Conservation (phyloP, 2,797 vertebrate species). For the Otolemur crassicaudatus region DNA sequence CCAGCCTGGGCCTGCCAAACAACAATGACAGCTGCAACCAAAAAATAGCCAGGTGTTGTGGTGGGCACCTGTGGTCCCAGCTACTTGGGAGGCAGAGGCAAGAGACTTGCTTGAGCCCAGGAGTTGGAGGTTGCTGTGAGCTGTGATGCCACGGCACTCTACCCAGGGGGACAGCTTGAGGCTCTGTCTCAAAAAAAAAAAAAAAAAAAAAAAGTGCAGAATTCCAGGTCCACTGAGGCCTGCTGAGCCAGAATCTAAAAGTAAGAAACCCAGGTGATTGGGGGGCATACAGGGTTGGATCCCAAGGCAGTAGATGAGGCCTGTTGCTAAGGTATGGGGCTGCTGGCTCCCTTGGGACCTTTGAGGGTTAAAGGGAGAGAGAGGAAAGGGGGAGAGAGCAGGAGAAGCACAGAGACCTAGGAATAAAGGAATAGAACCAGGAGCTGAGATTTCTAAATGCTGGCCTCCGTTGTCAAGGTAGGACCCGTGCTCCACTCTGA, state of each 20-base stretch:
- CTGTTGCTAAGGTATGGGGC: too few relatives aligned
- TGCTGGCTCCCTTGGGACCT: background rate
- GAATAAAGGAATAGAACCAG: background rate
- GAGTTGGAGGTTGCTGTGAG: too few relatives aligned
- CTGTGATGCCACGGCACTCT: too few relatives aligned
- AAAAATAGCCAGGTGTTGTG: too few relatives aligned
- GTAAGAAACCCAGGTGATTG: background rate
- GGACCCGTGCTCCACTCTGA: background rate
- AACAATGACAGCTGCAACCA: too few relatives aligned
- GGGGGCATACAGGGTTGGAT: background rate
- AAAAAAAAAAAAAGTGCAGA: background rate
- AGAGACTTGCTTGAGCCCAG: too few relatives aligned
- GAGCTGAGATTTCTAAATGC: background rate
- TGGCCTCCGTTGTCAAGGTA: background rate
- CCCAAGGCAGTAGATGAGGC: background rate
- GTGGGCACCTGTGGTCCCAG: too few relatives aligned
- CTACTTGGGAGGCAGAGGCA: too few relatives aligned
- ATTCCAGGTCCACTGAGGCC: background rate
- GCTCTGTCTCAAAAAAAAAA: too few relatives aligned
- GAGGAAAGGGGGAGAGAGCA: background rate
- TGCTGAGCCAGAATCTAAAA: background rate
- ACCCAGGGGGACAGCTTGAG: too few relatives aligned
- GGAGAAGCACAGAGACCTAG: fast-evolving
- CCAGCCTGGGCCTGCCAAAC: too few relatives aligned
- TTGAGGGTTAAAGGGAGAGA: background rate